phyloP scores from a whole-genome alignment of 2,888 invertebrate species.

The Incurvaria masculella region DNA sequence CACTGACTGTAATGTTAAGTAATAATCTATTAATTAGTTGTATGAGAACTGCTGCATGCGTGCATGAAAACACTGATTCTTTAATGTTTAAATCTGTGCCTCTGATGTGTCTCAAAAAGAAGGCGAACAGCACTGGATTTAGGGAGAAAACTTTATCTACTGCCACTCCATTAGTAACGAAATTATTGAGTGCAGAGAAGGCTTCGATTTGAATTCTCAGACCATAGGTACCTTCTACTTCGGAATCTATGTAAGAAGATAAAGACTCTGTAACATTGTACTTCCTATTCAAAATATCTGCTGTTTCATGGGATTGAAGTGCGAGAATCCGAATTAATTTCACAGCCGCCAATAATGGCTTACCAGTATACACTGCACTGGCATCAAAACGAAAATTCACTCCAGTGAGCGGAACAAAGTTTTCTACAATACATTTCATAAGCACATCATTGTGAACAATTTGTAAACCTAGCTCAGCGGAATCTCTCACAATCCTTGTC shows the following conservation, averaged over 20 bases:
- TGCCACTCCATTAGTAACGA: slow-evolving; percentile 51
- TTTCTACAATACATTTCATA: slow-evolving; percentile 54
- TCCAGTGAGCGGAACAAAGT: slow-evolving; percentile 55
- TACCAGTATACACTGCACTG: slow-evolving; percentile 54
- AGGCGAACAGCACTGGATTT: slow-evolving; percentile 54
- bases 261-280: slow-evolving; percentile 54
- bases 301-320: slow-evolving; percentile 56
- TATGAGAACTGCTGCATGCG: slow-evolving; percentile 57
- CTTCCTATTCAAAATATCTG: slow-evolving; percentile 49
- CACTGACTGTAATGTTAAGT: slow-evolving; percentile 23
- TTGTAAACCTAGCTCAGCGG: slow-evolving; percentile 60
- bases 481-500: slow-evolving; percentile 75
- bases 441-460: slow-evolving; percentile 64
- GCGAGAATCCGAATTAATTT: slow-evolving; percentile 71
- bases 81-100: slow-evolving; percentile 48
- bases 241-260: slow-evolving; percentile 53
- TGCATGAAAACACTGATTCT: slow-evolving; percentile 50
- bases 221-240: slow-evolving; percentile 47
- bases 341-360: slow-evolving; percentile 67
- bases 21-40: slow-evolving; percentile 39
- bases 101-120: slow-evolving; percentile 57
- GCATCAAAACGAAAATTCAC: slow-evolving; percentile 38
- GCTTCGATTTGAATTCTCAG: slow-evolving; percentile 63
- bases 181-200: slow-evolving; percentile 54
- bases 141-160: slow-evolving; percentile 41